Evolutionary conservation across 2,797 vertebrate genomes (phyloP).

Genomic region (Anabas testudineus): DNA sequence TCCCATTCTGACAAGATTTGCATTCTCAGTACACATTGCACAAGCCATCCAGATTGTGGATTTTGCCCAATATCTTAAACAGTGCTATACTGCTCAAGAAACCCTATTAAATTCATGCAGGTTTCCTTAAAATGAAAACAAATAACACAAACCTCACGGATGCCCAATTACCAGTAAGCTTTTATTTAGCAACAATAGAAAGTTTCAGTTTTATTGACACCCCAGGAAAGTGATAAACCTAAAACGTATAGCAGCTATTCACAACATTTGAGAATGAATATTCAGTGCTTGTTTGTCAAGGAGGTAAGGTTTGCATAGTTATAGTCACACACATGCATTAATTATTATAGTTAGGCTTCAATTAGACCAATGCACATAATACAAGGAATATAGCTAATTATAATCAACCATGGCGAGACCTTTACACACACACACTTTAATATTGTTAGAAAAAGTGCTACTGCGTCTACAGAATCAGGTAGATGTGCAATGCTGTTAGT

Average conservation of each 20-base stretch:
- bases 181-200: conserved; percentile 95
- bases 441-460: conserved; percentile 38
- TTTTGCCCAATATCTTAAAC: neutral
- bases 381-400: conserved; percentile 35
- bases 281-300: conserved; percentile 54
- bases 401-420: conserved; percentile 49
- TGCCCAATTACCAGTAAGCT: conserved; percentile 72
- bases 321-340: conserved; percentile 68
- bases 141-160: conserved; percentile 6
- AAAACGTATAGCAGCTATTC: conserved; percentile 40
- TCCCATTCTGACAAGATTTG: neutral
- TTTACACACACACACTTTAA: conserved; percentile 43
- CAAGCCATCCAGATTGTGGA: neutral
- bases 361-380: conserved; percentile 40
- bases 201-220: conserved; percentile 75
- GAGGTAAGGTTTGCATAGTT: conserved; percentile 78
- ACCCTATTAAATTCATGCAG: neutral
- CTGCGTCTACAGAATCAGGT: conserved; percentile 41
- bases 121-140: neutral
- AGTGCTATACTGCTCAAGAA: neutral
- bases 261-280: conserved; percentile 46
- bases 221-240: conserved; percentile 74
- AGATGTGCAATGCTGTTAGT: conserved; percentile 43
- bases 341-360: conserved; percentile 41
- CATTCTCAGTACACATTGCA: too few species aligned